Evolutionary conservation across 35 echinoderm and acorn worm genomes (phyloP).

Genomic region (Patiria miniata): DNA sequence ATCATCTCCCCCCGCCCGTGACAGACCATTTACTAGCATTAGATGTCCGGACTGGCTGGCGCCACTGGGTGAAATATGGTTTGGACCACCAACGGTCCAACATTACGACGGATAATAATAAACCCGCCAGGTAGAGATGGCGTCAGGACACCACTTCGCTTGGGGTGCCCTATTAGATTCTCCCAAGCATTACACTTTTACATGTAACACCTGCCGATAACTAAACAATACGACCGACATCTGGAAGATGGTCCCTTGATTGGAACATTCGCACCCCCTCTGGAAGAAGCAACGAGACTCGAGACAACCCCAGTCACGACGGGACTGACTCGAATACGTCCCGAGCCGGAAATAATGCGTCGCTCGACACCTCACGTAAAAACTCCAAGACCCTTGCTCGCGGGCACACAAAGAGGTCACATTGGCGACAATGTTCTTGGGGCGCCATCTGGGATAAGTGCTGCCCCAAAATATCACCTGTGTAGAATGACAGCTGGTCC

Average conservation of each 20-base stretch:
- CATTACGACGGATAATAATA: constrained; percentile 17
- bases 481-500: constrained; percentile 6
- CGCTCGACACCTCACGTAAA: constrained; percentile 15
- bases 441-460: constrained; percentile 19
- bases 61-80: constrained; percentile 30
- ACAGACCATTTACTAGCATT: constrained; percentile 33
- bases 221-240: constrained; percentile 21
- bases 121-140: not conserved
- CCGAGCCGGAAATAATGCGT: constrained; percentile 6
- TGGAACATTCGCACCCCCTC: constrained; percentile 29
- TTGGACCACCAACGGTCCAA: constrained; percentile 30
- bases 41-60: constrained; percentile 16
- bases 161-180: not conserved
- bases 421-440: constrained; percentile 11
- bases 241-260: constrained; percentile 19
- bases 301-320: not conserved
- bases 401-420: constrained; percentile 27
- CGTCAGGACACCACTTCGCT: constrained; percentile 15
- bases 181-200: constrained; percentile 23
- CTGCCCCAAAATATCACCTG: constrained; percentile 19
- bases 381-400: not conserved
- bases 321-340: not conserved
- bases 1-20: constrained; percentile 26
- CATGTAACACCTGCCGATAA: constrained; percentile 27
- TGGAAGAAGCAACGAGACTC: not conserved